Evolutionary conservation across 2,888 invertebrate genomes (phyloP).

Genomic region (Apodemia zela): DNA sequence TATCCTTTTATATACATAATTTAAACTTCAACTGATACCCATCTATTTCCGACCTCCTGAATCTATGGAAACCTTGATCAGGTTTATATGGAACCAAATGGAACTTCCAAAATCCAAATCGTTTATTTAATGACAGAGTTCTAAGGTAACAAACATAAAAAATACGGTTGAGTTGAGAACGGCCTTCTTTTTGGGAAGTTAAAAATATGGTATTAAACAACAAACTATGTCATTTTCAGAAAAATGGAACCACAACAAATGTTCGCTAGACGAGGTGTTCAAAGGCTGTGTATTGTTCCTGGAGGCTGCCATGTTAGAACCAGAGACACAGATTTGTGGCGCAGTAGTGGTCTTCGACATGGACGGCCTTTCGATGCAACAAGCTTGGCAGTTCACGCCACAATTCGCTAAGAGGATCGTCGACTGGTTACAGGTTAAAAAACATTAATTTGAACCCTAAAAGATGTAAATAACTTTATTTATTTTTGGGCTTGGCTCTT

Average conservation of each 20-base stretch:
- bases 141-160: too few relatives aligned
- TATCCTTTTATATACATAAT: too few relatives aligned
- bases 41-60: too few relatives aligned
- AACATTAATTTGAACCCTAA: not conserved
- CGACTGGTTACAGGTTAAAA: conserved; percentile 85
- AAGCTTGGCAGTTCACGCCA: conserved; percentile 93
- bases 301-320: conserved; percentile 91
- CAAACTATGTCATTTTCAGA: conserved; percentile 63
- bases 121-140: too few relatives aligned
- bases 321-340: conserved; percentile 87
- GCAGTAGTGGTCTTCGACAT: conserved; percentile 91
- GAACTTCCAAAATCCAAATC: too few relatives aligned
- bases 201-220: not conserved
- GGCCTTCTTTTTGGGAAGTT: too few relatives aligned
- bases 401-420: conserved; percentile 91
- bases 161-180: too few relatives aligned
- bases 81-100: too few relatives aligned
- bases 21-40: too few relatives aligned
- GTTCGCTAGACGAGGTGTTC: conserved; percentile 88
- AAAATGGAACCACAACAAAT: conserved; percentile 91
- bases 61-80: too few relatives aligned
- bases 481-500: not conserved
- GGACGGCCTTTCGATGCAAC: conserved; percentile 89
- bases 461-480: not conserved
- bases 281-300: conserved; percentile 90